Conservation (phyloP, 2,797 vertebrate genomes). For the Bucorvus abyssinicus region DNA sequence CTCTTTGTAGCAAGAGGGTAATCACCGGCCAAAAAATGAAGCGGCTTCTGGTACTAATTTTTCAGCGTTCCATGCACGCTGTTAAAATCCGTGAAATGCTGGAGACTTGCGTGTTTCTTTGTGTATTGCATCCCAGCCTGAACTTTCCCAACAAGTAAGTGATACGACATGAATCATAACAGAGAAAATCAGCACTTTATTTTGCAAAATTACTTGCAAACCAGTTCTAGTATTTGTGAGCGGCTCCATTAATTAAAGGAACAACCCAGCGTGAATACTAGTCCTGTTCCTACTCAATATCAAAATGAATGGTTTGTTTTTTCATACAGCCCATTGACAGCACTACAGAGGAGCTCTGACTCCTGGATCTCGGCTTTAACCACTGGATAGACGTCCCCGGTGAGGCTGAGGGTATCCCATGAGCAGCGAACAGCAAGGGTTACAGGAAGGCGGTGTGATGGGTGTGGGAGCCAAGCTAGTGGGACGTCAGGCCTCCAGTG, state of each 20-base stretch:
- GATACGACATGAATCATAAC: neutral
- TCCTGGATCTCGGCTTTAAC: neutral
- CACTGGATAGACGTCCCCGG: neutral
- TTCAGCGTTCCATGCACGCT: neutral
- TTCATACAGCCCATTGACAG: neutral
- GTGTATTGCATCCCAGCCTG: neutral
- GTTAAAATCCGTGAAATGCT: neutral
- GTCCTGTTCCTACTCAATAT: neutral
- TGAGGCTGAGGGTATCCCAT: neutral
- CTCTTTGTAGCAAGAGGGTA: neutral
- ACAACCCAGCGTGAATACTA: neutral
- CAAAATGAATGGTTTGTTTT: neutral
- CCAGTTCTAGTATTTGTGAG: neutral
- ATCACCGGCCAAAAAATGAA: neutral
- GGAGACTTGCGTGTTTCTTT: neutral
- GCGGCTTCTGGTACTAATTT: neutral
- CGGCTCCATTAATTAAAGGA: neutral
- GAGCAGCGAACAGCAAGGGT: neutral
- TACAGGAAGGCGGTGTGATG: neutral
- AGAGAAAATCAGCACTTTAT: neutral
- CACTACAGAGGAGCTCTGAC: neutral
- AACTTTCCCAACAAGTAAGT: neutral
- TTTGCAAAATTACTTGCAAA: constrained; percentile 1
- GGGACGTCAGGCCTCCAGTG: neutral
- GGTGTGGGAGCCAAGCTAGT: neutral